phyloP scores from a whole-genome alignment of 2,797 vertebrate species.

The Alcedo atthis region DNA sequence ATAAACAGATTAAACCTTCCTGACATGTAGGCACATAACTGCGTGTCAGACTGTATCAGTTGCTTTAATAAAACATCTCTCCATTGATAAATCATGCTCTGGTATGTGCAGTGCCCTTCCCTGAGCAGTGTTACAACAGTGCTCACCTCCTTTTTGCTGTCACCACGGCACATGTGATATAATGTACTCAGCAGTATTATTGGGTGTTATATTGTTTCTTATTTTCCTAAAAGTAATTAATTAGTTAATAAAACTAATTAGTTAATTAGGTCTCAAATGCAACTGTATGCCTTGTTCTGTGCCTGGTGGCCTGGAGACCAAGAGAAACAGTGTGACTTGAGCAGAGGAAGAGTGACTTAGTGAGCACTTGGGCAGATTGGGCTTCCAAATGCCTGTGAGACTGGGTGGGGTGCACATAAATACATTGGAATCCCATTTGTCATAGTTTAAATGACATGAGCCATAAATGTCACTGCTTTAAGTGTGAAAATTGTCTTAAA shows the following conservation, averaged over 20 bases:
- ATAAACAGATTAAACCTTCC: not conserved
- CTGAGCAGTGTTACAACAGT: accelerated
- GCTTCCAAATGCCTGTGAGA: not conserved
- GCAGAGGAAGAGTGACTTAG: not conserved
- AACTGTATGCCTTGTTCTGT: accelerated
- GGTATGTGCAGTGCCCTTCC: accelerated
- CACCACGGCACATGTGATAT: not conserved
- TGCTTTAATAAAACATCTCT: not conserved
- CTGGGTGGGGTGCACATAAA: accelerated
- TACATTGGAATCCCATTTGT: not conserved
- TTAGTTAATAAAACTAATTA: not conserved
- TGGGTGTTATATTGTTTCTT: not conserved
- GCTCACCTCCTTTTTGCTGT: not conserved
- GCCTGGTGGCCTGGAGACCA: not conserved
- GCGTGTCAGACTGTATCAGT: not conserved
- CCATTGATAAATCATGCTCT: not conserved
- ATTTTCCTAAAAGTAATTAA: not conserved
- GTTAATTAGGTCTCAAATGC: not conserved
- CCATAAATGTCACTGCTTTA: not conserved
- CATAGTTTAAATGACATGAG: not conserved
- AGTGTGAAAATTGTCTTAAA: not conserved
- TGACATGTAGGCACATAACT: not conserved
- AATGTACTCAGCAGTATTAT: not conserved
- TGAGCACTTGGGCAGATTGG: accelerated
- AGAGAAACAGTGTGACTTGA: accelerated